These are phyloP conservation scores for Prochilodus magdalenae DNA, from an alignment of 2,113 vertebrate species.

Conservation along the genomic window DNA sequence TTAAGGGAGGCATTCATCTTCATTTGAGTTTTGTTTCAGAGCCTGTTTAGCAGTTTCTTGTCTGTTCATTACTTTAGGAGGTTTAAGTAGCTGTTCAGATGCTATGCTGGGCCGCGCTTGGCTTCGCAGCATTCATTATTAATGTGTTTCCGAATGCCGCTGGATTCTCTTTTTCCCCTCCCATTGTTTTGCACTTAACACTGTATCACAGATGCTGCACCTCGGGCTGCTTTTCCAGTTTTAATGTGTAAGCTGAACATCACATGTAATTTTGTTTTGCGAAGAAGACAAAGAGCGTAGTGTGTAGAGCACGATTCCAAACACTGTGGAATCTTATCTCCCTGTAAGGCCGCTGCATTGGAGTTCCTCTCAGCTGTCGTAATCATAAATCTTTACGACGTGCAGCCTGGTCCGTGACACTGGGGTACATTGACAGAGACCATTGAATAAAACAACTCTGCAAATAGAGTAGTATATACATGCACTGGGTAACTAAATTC, in stretches of 20 bases:
- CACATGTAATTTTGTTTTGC: conserved; percentile 19
- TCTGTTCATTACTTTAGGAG: neutral
- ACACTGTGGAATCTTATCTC: neutral
- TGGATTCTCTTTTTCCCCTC: conserved; percentile 1
- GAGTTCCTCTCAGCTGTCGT: neutral
- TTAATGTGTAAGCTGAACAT: conserved; percentile 2
- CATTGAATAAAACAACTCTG: conserved; percentile 1
- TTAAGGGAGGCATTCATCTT: neutral
- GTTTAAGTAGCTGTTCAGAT: conserved; percentile 44
- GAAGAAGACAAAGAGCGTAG: conserved; percentile 4
- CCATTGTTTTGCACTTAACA: conserved; percentile 1
- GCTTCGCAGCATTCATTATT: conserved; percentile 5
- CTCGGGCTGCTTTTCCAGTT: conserved; percentile 10
- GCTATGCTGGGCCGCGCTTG: neutral
- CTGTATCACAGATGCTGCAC: conserved; percentile 7
- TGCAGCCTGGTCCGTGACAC: neutral
- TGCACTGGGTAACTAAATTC: neutral
- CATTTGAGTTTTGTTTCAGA: neutral
- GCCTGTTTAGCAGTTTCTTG: neutral
- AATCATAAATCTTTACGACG: neutral
- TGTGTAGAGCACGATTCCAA: conserved; percentile 8
- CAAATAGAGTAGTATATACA: too few relatives aligned
- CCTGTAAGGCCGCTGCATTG: neutral
- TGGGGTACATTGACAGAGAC: neutral
- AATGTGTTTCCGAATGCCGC: neutral